Base-by-base conservation (phyloP, 2,888 invertebrate species). In the Merodon equestris region DNA sequence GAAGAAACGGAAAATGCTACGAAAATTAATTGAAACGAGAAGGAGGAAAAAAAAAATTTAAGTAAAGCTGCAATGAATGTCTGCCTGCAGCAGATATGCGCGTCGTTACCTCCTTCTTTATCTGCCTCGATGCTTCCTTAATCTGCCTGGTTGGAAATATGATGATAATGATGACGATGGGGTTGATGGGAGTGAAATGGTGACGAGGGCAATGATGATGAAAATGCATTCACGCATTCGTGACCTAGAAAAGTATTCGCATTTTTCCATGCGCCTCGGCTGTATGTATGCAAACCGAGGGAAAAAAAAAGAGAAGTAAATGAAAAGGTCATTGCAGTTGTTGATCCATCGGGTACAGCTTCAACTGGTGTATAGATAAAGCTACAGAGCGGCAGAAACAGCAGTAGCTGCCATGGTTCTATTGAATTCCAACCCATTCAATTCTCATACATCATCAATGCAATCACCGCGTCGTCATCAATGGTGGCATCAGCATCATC, bases 141-240 rank as follows among this genome's bases (percentile, higher is more conserved):
- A 27, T 27, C 27, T 27, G 27, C 27, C 7, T 7, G 40, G 40
- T 2, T 10, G 3, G 40, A 3, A 10, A 10, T 10, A 40, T 27
- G 27, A 40, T 10, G 9, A 40, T n/a, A 40, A 10, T 40, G 40
- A 40, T n/a, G 40, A 40, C 40, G 40, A 9, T 10, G 40, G 40
- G 12, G 36, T n/a, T n/a, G n/a, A 40, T 40, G 40, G 12, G 40
- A 9, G 7, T 2, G 27, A 2, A 27, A 2, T 4, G 27, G 27
- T 5, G 10, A 40, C 34, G 44, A 45, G 64, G 77, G 36, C 60
- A 36, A 13, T 64, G 61, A 63, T 58, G 79, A 74, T 79, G 68
- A 68, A 70, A 73, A 74, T 74, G 64, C 79, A 79, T 64, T 74
- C 74, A 79, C 79, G 79, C 79, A 79, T 66, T 79, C 64, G 64